Evolutionary conservation across 2,797 vertebrate species (phyloP).

Genomic region (Platyrinchus mystaceus): DNA sequence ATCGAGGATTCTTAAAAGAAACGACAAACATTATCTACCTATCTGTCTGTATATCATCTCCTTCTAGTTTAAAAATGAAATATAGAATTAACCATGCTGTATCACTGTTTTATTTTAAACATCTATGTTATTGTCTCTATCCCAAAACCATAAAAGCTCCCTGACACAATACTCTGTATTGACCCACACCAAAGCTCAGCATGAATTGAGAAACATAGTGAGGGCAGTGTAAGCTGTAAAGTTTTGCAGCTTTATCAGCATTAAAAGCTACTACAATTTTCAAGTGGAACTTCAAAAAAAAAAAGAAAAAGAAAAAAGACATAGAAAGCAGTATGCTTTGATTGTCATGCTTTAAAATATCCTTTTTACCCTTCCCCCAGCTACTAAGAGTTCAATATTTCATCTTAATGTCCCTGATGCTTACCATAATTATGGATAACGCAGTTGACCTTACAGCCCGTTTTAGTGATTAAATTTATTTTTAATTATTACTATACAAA

Average conservation of each 20-base stretch:
- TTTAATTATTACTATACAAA: slow-evolving; percentile 43
- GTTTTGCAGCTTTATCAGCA: background rate
- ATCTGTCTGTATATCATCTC: background rate
- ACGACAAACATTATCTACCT: background rate
- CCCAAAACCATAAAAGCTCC: background rate
- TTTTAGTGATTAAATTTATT: slow-evolving; percentile 29
- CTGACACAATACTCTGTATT: background rate
- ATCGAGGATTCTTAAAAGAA: background rate
- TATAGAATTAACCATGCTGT: background rate
- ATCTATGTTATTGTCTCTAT: background rate
- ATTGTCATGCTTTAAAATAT: background rate
- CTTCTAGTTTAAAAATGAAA: background rate
- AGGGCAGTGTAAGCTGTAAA: background rate
- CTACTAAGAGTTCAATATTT: slow-evolving; percentile 23
- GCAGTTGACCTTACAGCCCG: slow-evolving; percentile 25
- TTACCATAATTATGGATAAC: background rate
- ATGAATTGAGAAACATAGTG: background rate
- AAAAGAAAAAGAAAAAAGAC: background rate
- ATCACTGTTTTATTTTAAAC: background rate
- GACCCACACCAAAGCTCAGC: background rate
- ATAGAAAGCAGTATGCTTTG: background rate
- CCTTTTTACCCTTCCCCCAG: background rate
- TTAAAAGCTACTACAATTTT: slow-evolving; percentile 2
- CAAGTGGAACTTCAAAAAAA: background rate
- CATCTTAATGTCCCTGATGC: slow-evolving; percentile 30